Evolutionary conservation across 2,113 vertebrate genomes (phyloP).

Genomic region (Anolis carolinensis): DNA sequence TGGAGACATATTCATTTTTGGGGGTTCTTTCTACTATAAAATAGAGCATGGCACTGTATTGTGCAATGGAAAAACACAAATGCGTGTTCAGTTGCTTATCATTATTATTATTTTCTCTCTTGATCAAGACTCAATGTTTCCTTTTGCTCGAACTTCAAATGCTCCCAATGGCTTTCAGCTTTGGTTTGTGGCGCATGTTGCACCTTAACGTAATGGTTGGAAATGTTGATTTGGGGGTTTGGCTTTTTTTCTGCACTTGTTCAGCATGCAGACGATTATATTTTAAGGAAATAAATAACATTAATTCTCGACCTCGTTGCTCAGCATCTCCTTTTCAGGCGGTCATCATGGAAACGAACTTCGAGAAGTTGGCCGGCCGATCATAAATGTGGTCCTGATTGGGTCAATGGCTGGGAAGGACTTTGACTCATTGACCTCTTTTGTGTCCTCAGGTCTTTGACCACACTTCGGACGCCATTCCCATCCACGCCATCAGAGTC

Average conservation of each 20-base stretch:
- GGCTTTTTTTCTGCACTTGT: background rate
- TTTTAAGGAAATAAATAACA: background rate
- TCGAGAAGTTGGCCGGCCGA: no score
- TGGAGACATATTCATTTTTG: no score
- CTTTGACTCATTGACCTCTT: background rate
- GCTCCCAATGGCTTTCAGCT: background rate
- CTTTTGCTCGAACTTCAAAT: no score
- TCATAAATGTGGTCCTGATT: no score
- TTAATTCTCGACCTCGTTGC: background rate
- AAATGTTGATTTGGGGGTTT: background rate
- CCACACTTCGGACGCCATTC: slow-evolving; percentile 85
- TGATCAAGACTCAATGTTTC: rapidly evolving
- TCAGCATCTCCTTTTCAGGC: background rate
- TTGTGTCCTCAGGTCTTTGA: slow-evolving; percentile 77
- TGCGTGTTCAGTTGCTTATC: background rate
- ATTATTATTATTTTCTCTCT: no score
- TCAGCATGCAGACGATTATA: background rate
- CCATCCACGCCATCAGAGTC: slow-evolving; percentile 88
- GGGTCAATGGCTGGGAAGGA: rapidly evolving
- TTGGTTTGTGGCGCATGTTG: background rate
- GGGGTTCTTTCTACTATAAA: no score
- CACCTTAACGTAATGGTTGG: background rate
- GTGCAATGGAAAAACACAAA: no score
- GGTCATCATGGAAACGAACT: background rate
- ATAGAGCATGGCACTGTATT: no score